phyloP scores from a whole-genome alignment of 2,113 vertebrate genomes.

The Heliornis fulica region DNA sequence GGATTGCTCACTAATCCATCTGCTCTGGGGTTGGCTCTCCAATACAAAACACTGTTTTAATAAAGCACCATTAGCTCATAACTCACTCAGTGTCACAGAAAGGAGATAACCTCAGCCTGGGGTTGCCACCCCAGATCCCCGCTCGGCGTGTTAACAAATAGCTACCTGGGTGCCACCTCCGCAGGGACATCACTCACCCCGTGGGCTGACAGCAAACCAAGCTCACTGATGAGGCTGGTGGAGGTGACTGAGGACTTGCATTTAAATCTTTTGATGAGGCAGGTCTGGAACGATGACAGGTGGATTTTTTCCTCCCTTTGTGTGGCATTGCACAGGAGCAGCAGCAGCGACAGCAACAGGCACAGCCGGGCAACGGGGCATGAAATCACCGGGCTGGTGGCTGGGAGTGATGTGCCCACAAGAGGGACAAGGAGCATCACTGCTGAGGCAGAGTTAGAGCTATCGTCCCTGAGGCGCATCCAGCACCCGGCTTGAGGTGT shows the following conservation, averaged over 20 bases:
- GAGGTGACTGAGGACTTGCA: neutral
- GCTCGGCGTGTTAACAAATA: rapidly evolving
- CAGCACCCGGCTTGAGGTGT: too few species aligned
- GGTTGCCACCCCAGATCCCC: neutral
- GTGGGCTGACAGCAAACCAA: neutral
- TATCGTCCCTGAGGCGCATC: too few species aligned
- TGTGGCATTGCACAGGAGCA: neutral
- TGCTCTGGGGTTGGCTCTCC: neutral
- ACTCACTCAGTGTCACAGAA: neutral
- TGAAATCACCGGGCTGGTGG: neutral
- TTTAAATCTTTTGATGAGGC: neutral
- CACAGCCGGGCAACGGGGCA: neutral
- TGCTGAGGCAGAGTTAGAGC: neutral
- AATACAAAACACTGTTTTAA: neutral
- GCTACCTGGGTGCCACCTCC: neutral
- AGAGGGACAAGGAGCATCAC: neutral
- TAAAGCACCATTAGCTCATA: neutral
- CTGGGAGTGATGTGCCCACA: neutral
- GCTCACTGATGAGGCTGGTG: neutral
- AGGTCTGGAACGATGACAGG: neutral
- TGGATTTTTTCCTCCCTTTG: neutral
- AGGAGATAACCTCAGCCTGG: neutral
- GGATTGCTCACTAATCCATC: neutral
- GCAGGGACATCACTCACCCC: neutral
- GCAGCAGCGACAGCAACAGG: neutral